These are phyloP conservation scores for Phylloscopus trochiloides DNA, from an alignment of 2,113 vertebrate species.

Conservation along the genomic window DNA sequence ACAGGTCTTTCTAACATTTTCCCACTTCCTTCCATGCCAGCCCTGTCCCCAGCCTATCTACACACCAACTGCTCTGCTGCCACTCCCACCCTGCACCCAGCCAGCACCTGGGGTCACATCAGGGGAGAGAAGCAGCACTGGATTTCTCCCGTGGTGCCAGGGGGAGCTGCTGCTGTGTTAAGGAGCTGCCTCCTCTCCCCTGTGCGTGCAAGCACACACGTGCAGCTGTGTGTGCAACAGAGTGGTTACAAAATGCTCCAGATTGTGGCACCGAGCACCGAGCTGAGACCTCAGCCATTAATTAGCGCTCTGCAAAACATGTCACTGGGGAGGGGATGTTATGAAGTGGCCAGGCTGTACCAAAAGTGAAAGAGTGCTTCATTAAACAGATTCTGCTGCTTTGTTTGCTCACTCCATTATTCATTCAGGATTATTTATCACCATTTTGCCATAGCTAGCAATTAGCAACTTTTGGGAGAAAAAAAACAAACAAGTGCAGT, in stretches of 20 bases:
- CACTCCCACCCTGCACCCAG: background rate
- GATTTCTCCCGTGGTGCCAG: background rate
- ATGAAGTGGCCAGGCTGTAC: conserved; percentile 26
- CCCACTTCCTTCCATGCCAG: background rate
- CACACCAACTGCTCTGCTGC: background rate
- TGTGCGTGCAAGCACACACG: background rate
- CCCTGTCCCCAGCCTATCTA: background rate
- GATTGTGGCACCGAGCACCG: background rate
- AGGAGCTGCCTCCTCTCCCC: background rate
- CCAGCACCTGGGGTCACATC: background rate
- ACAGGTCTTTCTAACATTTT: background rate
- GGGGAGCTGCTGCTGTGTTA: background rate
- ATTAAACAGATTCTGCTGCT: conserved; percentile 30
- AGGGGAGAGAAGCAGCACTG: background rate
- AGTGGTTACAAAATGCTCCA: background rate
- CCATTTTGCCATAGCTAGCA: conserved; percentile 21
- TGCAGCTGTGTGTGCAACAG: background rate
- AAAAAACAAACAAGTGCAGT: background rate
- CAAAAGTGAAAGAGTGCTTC: conserved; percentile 24
- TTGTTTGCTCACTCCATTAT: conserved; percentile 43
- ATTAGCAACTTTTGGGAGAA: background rate
- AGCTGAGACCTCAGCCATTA: conserved; percentile 20
- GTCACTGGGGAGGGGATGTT: conserved; percentile 27
- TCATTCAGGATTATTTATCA: conserved; percentile 40
- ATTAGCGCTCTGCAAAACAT: conserved; percentile 16